Base-by-base conservation (phyloP, 1,140 invertebrate species). In the Cyclina sinensis region DNA sequence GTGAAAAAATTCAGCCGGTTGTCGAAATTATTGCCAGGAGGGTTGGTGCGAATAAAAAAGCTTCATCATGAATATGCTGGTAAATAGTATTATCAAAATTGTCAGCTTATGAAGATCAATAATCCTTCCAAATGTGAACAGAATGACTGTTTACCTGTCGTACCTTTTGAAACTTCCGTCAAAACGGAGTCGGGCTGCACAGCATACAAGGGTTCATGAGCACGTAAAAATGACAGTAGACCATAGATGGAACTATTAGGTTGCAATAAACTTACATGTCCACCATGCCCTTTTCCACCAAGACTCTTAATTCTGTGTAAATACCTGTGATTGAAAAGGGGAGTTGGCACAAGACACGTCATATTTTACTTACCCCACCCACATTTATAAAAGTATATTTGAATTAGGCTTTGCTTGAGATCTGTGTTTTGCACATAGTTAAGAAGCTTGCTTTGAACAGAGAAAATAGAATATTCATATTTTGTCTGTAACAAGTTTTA, bases 21-120 rank as follows among this genome's bases (percentile, higher is more conserved):
- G 51, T 59, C 27, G 35, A 18, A 43, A 59, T 21, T 32, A n/a
- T 43, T 43, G 35, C 35, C 21, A 62, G 35, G 21, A 81, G n/a
- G 65, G 12, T 11, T 59, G 57, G 57, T 59, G 21, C 9, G 46
- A 43, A 39, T 62, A 62, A 65, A 35, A 65, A 18, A 57, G 4
- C 21, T 32, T 35, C 5, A 81, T 43, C 79, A 81, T 81, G 79
- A 81, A 81, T 65, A 65, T 81, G 79, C 79, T 81, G 79, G 79
- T 81, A 81, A 81, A 48, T 54, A 21, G 46, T 21, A 21, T 4
- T 48, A 43, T 48, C 16, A 11, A 27, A 48, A 70, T 70, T 1
- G 35, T 70, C 5, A 24, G 5, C 54, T n/a, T 9, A 9, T 5
- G 24, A 18, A 24, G 18, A 18, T 5, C 21, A 18, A 5, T 9